Evolutionary conservation across 1,140 invertebrate species (phyloP).

Genomic region (Spodoptera litura): DNA sequence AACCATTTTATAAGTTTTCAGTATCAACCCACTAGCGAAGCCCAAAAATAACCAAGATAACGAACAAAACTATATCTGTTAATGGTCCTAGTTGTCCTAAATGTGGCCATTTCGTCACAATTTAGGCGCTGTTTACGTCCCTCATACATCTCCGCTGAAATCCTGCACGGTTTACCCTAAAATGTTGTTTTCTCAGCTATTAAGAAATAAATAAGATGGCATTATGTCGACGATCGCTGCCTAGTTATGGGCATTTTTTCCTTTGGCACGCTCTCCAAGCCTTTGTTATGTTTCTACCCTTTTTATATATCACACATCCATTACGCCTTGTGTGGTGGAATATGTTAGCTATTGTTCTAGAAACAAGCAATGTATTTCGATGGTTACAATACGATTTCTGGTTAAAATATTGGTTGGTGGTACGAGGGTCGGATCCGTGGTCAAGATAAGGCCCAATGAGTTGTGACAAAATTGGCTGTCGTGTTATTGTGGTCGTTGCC

Average conservation of each 20-base stretch:
- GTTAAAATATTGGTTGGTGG: slow-evolving; percentile 34
- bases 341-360: neutral
- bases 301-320: slow-evolving; percentile 27
- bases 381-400: slow-evolving; percentile 36
- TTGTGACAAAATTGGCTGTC: slow-evolving; percentile 71
- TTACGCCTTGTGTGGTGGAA: neutral
- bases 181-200: slow-evolving; percentile 59
- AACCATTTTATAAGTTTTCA: slow-evolving; percentile 7
- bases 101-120: slow-evolving; percentile 35
- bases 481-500: slow-evolving; percentile 62
- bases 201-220: slow-evolving; percentile 61
- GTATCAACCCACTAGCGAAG: neutral
- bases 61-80: slow-evolving; percentile 1
- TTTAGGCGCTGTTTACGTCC: slow-evolving; percentile 24
- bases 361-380: slow-evolving; percentile 27
- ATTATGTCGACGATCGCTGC: slow-evolving; percentile 56
- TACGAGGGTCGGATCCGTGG: slow-evolving; percentile 54
- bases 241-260: slow-evolving; percentile 56
- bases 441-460: slow-evolving; percentile 74
- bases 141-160: slow-evolving; percentile 36
- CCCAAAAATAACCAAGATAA: neutral
- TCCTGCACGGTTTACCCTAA: slow-evolving; percentile 27
- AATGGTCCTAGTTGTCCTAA: slow-evolving; percentile 17
- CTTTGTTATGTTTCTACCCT: neutral
- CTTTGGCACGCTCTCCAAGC: slow-evolving; percentile 32